Percentiles rank a stretch among this genome's conserved stretches.
These are phyloP conservation scores for Neuroterus valhalla DNA, from an alignment of 1,140 invertebrate genomes.

Conservation along the genomic window DNA sequence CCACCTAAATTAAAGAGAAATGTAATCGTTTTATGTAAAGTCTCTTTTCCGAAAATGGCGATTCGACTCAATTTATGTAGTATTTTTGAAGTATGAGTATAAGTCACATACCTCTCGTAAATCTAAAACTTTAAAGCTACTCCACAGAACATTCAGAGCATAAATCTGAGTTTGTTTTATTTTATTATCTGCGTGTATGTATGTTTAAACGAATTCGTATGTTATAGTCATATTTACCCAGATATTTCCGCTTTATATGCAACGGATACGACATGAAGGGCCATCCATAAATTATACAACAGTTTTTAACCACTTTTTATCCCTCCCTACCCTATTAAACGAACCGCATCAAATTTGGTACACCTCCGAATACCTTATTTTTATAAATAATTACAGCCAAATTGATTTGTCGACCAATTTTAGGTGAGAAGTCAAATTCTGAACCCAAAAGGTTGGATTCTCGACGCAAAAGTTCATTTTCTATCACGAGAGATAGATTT, in stretches of 20 bases:
- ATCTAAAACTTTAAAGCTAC: conserved; percentile 13
- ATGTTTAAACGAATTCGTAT: conserved; percentile 9
- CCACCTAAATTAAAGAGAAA: conserved; percentile 16
- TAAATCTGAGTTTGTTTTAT: conserved; percentile 16
- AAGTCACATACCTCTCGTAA: conserved; percentile 30
- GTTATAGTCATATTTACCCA: conserved; percentile 54
- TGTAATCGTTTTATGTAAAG: background rate
- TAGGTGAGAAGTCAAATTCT: too few species aligned
- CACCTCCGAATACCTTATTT: too few species aligned
- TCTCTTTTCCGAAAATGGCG: conserved; percentile 13
- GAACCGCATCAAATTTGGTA: too few species aligned
- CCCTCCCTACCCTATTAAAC: too few species aligned
- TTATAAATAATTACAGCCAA: too few species aligned
- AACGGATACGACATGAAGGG: conserved; percentile 55
- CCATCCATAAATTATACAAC: too few species aligned
- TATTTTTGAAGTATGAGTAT: conserved; percentile 16
- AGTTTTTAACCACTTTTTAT: too few species aligned
- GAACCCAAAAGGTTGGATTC: too few species aligned
- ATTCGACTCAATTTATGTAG: background rate
- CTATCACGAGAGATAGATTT: too few species aligned
- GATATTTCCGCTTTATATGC: conserved; percentile 58
- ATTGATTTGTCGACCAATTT: too few species aligned
- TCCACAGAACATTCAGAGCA: background rate
- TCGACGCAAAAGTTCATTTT: too few species aligned
- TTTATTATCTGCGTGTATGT: conserved; percentile 15